A percentile compares a stretch with the other conserved stretches of the same genome.
Evolutionary conservation across 2,113 vertebrate genomes (phyloP).

Genomic region (Struthidea cinerea): DNA sequence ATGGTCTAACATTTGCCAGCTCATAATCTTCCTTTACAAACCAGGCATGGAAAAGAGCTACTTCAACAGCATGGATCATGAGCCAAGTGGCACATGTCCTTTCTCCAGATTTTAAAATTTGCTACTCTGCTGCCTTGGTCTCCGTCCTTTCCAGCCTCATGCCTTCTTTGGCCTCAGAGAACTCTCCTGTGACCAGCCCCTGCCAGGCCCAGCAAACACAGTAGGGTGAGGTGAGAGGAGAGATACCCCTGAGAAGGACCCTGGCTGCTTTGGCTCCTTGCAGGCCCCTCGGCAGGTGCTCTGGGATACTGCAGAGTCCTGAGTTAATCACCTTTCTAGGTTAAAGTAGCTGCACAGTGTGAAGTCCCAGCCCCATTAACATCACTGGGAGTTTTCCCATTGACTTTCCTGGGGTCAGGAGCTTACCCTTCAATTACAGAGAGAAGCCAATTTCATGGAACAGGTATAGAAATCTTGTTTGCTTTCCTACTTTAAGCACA

Average conservation of each 20-base stretch:
- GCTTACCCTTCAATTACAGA: neutral
- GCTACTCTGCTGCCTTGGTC: neutral
- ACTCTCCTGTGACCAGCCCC: fast-evolving
- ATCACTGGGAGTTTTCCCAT: neutral
- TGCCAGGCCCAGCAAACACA: neutral
- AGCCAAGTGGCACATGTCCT: neutral
- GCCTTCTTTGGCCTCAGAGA: neutral
- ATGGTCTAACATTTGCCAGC: neutral
- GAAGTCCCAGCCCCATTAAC: neutral
- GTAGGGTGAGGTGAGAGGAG: neutral
- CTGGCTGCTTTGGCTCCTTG: neutral
- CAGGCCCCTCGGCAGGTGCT: neutral
- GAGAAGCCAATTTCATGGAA: neutral
- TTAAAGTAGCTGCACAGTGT: neutral
- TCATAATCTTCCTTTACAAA: constrained; percentile 11
- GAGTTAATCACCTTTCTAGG: neutral
- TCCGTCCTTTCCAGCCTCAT: neutral
- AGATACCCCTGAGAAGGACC: neutral
- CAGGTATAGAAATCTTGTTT: neutral
- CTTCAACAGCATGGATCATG: neutral
- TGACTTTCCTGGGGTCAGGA: neutral
- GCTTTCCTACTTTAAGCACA: neutral
- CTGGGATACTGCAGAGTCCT: neutral
- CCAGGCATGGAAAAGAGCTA: neutral
- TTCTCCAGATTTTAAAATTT: neutral